A percentile compares a stretch with the other conserved stretches of the same genome.
phyloP scores from a whole-genome alignment of 1,140 invertebrate genomes.

The Drosophila miranda region DNA sequence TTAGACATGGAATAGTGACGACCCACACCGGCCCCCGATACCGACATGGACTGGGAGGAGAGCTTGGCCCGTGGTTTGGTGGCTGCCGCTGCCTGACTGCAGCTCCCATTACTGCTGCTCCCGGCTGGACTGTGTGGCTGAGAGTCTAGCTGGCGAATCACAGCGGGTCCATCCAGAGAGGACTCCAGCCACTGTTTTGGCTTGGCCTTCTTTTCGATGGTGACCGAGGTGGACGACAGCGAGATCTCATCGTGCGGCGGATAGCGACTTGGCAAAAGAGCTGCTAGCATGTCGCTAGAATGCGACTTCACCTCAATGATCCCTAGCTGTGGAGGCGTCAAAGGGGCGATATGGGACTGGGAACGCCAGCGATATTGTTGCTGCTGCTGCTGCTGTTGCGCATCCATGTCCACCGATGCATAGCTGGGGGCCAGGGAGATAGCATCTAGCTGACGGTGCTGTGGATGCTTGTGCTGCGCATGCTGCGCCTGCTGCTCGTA shows the following conservation, averaged over 20 bases:
- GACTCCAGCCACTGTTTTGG: slow-evolving; percentile 83
- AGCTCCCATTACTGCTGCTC: slow-evolving; percentile 38
- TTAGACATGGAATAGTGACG: slow-evolving; percentile 77
- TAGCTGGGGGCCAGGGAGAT: slow-evolving; percentile 77
- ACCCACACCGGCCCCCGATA: slow-evolving; percentile 33
- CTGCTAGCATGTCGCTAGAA: slow-evolving; percentile 76
- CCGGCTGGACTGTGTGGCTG: slow-evolving; percentile 55
- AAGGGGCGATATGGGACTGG: slow-evolving; percentile 67
- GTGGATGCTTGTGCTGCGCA: slow-evolving; percentile 40
- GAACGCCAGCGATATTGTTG: slow-evolving; percentile 73
- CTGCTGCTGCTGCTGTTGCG: slow-evolving; percentile 45
- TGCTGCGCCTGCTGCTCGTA: slow-evolving; percentile 55
- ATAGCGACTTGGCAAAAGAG: slow-evolving; percentile 52
- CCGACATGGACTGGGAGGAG: slow-evolving; percentile 80
- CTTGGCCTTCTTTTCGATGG: slow-evolving; percentile 74
- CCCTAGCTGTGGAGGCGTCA: slow-evolving; percentile 54
- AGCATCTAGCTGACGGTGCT: slow-evolving; percentile 64
- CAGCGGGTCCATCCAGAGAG: slow-evolving; percentile 83
- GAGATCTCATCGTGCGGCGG: slow-evolving; percentile 71
- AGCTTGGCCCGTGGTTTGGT: slow-evolving; percentile 62
- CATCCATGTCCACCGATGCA: slow-evolving; percentile 67
- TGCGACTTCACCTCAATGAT: slow-evolving; percentile 61
- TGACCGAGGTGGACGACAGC: slow-evolving; percentile 61
- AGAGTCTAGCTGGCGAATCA: slow-evolving; percentile 68
- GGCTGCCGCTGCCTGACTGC: slow-evolving; percentile 3